phyloP scores from a whole-genome alignment of 2,888 invertebrate genomes.

The Noctuana brunneofusca region DNA sequence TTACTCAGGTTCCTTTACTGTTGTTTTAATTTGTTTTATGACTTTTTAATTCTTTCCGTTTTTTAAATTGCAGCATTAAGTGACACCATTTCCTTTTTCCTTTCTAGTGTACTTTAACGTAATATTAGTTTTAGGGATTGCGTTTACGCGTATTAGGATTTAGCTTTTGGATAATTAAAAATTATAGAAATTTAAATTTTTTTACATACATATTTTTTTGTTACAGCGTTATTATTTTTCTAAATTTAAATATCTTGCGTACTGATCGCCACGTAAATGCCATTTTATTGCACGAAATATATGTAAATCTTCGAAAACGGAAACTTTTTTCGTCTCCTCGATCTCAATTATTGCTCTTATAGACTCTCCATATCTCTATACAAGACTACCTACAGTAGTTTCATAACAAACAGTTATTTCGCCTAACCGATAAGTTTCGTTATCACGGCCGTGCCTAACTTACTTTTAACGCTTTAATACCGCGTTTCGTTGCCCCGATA shows the following conservation, averaged over 20 bases:
- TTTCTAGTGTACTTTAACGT: too few relatives aligned
- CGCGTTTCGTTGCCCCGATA: constrained; percentile 19
- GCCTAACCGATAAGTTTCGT: constrained; percentile 50
- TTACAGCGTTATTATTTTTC: too few relatives aligned
- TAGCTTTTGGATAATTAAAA: too few relatives aligned
- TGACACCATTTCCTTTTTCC: neutral
- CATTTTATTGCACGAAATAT: too few relatives aligned
- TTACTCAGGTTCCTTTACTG: neutral
- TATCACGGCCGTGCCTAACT: constrained; percentile 60
- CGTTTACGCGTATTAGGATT: too few relatives aligned
- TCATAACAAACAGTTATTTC: constrained; percentile 8
- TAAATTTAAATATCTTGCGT: too few relatives aligned
- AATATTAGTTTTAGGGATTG: too few relatives aligned
- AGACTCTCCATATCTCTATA: neutral
- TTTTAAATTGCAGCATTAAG: neutral
- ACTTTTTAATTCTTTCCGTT: neutral
- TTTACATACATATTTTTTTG: too few relatives aligned
- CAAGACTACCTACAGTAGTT: neutral
- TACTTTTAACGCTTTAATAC: constrained; percentile 49
- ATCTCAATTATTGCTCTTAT: neutral
- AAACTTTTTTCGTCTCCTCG: neutral
- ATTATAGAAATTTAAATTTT: too few relatives aligned
- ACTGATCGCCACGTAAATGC: too few relatives aligned
- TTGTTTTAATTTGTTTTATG: neutral
- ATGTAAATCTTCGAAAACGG: too few relatives aligned